phyloP scores from a whole-genome alignment of 2,113 vertebrate species.

The Ochotona princeps region DNA sequence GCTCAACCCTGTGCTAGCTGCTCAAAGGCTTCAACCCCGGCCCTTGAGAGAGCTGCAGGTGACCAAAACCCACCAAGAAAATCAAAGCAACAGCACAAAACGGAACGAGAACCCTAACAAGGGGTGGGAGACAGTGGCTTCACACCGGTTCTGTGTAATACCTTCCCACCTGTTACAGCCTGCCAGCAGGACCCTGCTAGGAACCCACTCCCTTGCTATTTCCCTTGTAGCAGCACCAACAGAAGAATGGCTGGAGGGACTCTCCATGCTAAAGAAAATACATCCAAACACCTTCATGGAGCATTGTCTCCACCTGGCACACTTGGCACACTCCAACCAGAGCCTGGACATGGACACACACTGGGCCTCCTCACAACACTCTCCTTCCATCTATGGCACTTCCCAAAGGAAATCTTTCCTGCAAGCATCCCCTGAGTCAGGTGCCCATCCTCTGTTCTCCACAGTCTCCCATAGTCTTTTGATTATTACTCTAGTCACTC shows the following conservation, averaged over 20 bases:
- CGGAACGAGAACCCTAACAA: not conserved
- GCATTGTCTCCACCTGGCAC: no score
- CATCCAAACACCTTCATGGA: no score
- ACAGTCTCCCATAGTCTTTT: not conserved
- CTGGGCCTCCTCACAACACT: rapidly evolving
- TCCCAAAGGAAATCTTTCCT: not conserved
- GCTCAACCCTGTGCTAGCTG: not conserved
- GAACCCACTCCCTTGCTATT: not conserved
- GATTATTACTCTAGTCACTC: not conserved
- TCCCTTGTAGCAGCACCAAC: not conserved
- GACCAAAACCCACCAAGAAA: not conserved
- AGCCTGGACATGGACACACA: not conserved
- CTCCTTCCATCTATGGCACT: not conserved
- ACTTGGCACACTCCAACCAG: no score
- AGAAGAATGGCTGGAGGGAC: not conserved
- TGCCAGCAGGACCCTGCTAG: not conserved
- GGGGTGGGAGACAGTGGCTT: not conserved
- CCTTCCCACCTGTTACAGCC: not conserved
- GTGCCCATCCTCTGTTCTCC: rapidly evolving
- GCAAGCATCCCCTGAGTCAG: not conserved
- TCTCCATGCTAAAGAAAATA: not conserved
- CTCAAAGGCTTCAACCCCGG: not conserved
- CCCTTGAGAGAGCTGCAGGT: not conserved
- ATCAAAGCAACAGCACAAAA: not conserved
- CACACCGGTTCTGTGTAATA: not conserved